These are phyloP conservation scores for Cerastis leucographa DNA, from an alignment of 2,888 invertebrate species.

Conservation along the genomic window DNA sequence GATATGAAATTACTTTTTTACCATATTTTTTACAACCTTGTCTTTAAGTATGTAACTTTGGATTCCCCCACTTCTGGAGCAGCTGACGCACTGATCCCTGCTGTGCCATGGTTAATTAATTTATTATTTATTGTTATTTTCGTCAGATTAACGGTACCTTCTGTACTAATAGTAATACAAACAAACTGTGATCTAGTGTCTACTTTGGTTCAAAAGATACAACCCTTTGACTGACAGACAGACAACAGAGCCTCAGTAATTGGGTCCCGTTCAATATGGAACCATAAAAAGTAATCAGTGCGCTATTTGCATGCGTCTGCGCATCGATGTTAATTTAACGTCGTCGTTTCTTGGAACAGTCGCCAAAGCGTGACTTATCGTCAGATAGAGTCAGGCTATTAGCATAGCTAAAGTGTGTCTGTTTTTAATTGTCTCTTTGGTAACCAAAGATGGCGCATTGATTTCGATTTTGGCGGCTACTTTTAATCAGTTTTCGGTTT, in stretches of 20 bases:
- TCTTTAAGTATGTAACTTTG: too few relatives aligned
- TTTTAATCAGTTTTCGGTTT: too few relatives aligned
- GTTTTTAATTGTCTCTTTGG: background rate
- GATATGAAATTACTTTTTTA: background rate
- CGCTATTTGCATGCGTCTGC: conserved; percentile 73
- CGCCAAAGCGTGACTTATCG: conserved; percentile 62
- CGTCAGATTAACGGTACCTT: background rate
- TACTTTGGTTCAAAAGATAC: background rate
- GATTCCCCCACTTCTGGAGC: background rate
- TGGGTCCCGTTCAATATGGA: background rate
- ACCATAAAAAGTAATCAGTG: conserved; percentile 65
- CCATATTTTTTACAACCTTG: too few relatives aligned
- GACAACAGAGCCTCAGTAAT: background rate
- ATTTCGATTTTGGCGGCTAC: background rate
- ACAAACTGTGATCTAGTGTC: background rate
- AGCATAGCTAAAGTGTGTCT: conserved; percentile 42
- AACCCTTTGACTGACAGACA: background rate
- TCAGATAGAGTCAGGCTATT: conserved; percentile 44
- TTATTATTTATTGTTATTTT: background rate
- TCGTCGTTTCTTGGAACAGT: conserved; percentile 54
- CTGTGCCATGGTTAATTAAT: background rate
- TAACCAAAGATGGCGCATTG: conserved; percentile 11
- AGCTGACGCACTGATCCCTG: background rate
- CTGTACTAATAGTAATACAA: background rate
- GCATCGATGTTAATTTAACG: conserved; percentile 60